Base-by-base conservation (phyloP, 2,113 vertebrate genomes). In the Octodon degus region DNA sequence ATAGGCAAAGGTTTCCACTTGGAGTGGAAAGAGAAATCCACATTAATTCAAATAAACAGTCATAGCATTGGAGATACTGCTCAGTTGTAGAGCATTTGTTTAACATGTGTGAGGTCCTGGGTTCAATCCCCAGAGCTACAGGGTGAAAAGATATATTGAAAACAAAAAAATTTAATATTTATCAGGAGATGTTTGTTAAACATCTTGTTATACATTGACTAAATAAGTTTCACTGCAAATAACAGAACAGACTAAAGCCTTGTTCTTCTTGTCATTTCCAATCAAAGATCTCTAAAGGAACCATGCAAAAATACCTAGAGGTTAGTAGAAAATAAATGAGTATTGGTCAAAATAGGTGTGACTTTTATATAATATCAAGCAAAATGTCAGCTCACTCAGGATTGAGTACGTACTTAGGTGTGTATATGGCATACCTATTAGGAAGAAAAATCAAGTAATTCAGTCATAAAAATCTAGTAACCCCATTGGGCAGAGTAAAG, bases 31-130 rank as follows among this genome's bases (percentile, higher is more conserved):
- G 37, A 94, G 70, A 95, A 95, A 93, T 53, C 34, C 43, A 91
- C 5, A n/a, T 50, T 93, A 72, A 62, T 79, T 94, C 91, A 96
- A 87, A 90, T 32, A 94, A 90, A 95, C 93, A 27, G 22, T 93
- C 19, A 58, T 53, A 77, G 24, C 47, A 30, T 8, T 67, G 22
- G 9, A 13, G 37, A 2, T 62, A 9, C 40, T 63, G 43, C 40
- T 83, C 34, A 53, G 53, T 13, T 13, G 1, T 63, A 63, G 11
- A 53, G 20, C 19, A 43, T 32, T 60, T 68, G 37, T 47, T 6
- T 60, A 60, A 5, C 12, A 55, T 14, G 3, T 10, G 2, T 34
- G 43, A 53, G 8, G 43, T 10, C 32, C n/a, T 58, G n/a, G 27
- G 58, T 84, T 43, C 7, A 30, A 82, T 89, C 27, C 11, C 16